These are phyloP conservation scores for Dissostichus mawsoni DNA, from an alignment of 2,113 vertebrate genomes.

Conservation along the genomic window DNA sequence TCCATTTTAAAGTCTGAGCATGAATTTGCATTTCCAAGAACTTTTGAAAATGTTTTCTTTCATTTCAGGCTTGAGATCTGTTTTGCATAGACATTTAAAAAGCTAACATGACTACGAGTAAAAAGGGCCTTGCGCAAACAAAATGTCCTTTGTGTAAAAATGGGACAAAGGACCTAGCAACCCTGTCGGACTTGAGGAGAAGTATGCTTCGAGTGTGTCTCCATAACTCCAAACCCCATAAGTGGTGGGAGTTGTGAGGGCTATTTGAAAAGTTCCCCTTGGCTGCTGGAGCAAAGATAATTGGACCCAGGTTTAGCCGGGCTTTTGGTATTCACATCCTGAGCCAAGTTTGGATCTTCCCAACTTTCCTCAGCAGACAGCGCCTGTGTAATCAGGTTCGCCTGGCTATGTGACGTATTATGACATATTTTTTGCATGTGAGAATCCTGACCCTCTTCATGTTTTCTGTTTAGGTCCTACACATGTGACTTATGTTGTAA, in stretches of 20 bases:
- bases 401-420: conserved; percentile 43
- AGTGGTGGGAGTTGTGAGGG: conserved; percentile 61
- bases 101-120: neutral
- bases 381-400: conserved; percentile 23
- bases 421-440: conserved; percentile 52
- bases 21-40: conserved; percentile 29
- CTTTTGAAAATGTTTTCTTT: neutral
- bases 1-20: conserved; percentile 36
- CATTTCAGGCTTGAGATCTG: conserved; percentile 1
- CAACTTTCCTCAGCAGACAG: conserved; percentile 54
- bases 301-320: conserved; percentile 78
- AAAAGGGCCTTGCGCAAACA: conserved; percentile 41
- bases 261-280: conserved; percentile 73
- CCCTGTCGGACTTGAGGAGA: conserved; percentile 37
- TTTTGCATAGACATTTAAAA: conserved; percentile 11
- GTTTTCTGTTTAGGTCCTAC: neutral
- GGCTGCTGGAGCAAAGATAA: conserved; percentile 80
- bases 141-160: conserved; percentile 54
- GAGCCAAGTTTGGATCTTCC: conserved; percentile 76
- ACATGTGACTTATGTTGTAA: conserved; percentile 32
- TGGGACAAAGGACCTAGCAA: conserved; percentile 50
- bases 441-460: conserved; percentile 33
- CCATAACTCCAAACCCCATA: conserved; percentile 56
- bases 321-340: conserved; percentile 72
- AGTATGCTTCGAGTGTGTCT: conserved; percentile 55